Conservation (phyloP, 2,888 invertebrate genomes). For the Drosophila histrio region DNA sequence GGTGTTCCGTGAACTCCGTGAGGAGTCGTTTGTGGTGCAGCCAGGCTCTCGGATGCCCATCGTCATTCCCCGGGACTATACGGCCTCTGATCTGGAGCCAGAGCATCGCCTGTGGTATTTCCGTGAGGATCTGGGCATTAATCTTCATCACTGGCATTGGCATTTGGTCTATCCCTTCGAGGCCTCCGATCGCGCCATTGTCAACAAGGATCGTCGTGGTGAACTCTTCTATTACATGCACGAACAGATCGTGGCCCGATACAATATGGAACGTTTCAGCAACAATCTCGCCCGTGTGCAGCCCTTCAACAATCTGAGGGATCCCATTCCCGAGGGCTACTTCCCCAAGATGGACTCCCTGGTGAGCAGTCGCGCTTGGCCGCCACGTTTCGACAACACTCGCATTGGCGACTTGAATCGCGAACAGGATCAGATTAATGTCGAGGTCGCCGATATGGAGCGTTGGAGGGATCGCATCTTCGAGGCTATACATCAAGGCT, state of each 20-base stretch:
- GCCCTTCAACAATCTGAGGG: constrained; percentile 88
- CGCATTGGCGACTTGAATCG: constrained; percentile 87
- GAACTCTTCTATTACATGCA: constrained; percentile 94
- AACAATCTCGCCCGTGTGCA: constrained; percentile 88
- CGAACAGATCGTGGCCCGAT: constrained; percentile 87
- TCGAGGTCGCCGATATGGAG: constrained; percentile 89
- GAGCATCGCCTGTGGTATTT: constrained; percentile 89
- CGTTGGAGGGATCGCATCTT: constrained; percentile 91
- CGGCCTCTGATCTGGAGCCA: constrained; percentile 89
- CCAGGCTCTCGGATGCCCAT: constrained; percentile 88
- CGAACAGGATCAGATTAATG: constrained; percentile 87
- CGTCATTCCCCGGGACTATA: constrained; percentile 88
- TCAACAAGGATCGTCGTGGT: constrained; percentile 89
- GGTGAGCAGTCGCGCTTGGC: constrained; percentile 91
- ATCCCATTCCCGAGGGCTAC: constrained; percentile 91
- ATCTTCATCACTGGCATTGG: constrained; percentile 86
- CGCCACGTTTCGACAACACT: constrained; percentile 87
- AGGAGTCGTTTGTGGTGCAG: constrained; percentile 86
- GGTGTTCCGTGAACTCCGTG: constrained; percentile 86
- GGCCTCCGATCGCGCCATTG: constrained; percentile 86
- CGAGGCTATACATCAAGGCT: constrained; percentile 88
- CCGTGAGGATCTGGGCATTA: constrained; percentile 85
- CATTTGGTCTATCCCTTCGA: constrained; percentile 90
- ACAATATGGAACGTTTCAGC: constrained; percentile 90
- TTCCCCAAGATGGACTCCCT: constrained; percentile 93